Evolutionary conservation across 2,888 invertebrate genomes (phyloP).

Genomic region (Petrolisthes cinctipes): DNA sequence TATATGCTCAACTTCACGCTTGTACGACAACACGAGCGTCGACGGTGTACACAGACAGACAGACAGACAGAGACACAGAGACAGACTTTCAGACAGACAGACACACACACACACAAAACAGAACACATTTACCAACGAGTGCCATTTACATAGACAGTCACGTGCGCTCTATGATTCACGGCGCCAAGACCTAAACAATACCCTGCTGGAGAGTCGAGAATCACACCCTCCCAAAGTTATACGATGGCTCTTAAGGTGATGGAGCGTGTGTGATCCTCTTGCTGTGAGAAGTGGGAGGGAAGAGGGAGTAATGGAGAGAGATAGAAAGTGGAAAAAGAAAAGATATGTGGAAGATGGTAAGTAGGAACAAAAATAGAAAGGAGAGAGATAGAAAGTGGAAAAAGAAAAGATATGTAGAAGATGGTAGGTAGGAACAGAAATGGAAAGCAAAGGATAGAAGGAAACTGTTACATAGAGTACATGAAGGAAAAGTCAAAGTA

Average conservation of each 20-base stretch:
- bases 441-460: too few relatives aligned
- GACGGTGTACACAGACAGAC: background rate
- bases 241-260: background rate
- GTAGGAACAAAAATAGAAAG: background rate
- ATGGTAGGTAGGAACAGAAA: background rate
- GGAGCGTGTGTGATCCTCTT: background rate
- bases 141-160: background rate
- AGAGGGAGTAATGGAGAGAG: background rate
- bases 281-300: background rate
- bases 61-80: slow-evolving; percentile 7
- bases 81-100: background rate
- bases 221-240: background rate
- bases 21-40: background rate
- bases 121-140: background rate
- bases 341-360: background rate
- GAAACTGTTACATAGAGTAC: too few relatives aligned
- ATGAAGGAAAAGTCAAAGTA: too few relatives aligned
- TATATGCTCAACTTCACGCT: background rate
- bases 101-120: slow-evolving; percentile 1
- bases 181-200: background rate
- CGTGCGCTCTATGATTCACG: background rate
- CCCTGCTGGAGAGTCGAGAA: background rate
- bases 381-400: background rate
- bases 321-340: background rate
- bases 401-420: background rate